Base-by-base conservation (phyloP, 2,888 invertebrate species). In the Parochlus steinenii region DNA sequence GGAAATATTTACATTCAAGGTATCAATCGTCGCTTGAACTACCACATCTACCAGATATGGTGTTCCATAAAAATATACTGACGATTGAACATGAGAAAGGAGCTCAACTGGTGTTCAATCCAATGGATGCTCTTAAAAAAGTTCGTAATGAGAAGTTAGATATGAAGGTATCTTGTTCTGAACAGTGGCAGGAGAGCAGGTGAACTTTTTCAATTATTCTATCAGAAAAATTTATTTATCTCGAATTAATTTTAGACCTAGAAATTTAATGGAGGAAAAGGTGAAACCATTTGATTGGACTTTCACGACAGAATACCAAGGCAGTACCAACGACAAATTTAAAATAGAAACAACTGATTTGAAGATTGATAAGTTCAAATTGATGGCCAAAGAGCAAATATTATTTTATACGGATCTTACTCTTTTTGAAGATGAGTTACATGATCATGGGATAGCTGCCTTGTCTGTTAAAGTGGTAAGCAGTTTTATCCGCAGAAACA, bases 31-130 rank as follows among this genome's bases (percentile, higher is more conserved):
- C 75, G 24, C 57, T 90, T 39, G 64, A 71, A 38, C 65, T 95
- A 45, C 89, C 90, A n/a, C 87, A 92, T 53, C 67, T 92, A 47
- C 98, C 98, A 5, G 98, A 98, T 52, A 98, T 98, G 97, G 85
- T 97, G 15, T 98, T 97, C 63, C 86, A 92, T 14, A 81, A 85
- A 47, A 98, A 98, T 53, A 58, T 71, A 40, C 61, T 98, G 23
- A 62, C 62, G 18, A 51, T 98, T 25, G 57, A 61, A 29, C 85
- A 90, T 54, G 61, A 59, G 36, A 63, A 63, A 52, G 80, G 83
- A 38, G 69, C 74, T 25, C 52, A 53, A 7, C 65, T 98, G 43
- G 71, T 76, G 48, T 97, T 98, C 51, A 81, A 77, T 53, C 81
- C 93, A 1, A 63, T 97, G 40, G 92, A 93, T 62, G 93, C 97